Evolutionary conservation across 2,888 invertebrate genomes (phyloP).

Genomic region (Stratiomys singularior): DNA sequence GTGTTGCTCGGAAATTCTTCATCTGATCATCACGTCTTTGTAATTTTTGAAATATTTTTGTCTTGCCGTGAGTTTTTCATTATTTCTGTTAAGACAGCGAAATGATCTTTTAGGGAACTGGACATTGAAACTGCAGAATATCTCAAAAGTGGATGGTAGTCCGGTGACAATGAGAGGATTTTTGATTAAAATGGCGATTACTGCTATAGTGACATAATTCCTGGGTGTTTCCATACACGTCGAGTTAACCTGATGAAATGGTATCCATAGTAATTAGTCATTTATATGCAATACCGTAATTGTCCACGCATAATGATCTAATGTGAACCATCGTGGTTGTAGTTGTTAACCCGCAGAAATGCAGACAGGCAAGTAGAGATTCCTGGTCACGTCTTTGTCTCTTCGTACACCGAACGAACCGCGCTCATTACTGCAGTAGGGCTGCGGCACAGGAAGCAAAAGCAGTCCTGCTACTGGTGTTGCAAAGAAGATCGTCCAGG

Average conservation of each 20-base stretch:
- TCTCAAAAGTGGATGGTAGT: neutral
- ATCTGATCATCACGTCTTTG: conserved; percentile 44
- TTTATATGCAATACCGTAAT: no score
- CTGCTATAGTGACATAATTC: neutral
- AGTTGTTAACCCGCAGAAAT: no score
- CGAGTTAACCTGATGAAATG: no score
- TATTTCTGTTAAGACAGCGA: neutral
- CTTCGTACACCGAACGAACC: no score
- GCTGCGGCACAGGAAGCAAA: neutral
- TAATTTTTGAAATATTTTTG: conserved; percentile 43
- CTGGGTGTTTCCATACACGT: no score
- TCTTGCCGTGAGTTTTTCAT: conserved; percentile 22
- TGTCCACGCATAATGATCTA: no score
- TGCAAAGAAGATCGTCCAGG: conserved; percentile 11
- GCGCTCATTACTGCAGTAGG: neutral
- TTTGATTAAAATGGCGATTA: neutral
- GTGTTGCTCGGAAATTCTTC: conserved; percentile 38
- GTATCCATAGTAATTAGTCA: no score
- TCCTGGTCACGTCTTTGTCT: no score
- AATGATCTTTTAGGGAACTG: neutral
- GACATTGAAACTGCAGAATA: neutral
- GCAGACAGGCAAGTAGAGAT: no score
- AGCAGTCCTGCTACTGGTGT: neutral
- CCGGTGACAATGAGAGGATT: neutral
- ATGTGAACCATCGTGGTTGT: no score